These are phyloP conservation scores for Triplophysa bombifrons DNA, from an alignment of 2,797 vertebrate genomes.

Conservation along the genomic window DNA sequence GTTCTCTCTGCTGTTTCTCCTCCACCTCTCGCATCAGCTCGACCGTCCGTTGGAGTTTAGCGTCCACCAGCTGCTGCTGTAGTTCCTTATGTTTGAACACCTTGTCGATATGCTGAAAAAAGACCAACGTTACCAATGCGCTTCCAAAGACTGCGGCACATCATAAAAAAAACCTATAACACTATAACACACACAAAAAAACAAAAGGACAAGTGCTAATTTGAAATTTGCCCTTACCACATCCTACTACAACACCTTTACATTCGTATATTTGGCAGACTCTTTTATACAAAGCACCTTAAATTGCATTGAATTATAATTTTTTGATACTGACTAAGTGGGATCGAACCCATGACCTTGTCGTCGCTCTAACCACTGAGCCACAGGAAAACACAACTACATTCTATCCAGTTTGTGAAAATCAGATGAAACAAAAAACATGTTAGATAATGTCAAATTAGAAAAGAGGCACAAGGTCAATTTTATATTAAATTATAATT, in stretches of 20 bases:
- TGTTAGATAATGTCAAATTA: not conserved
- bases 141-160: not conserved
- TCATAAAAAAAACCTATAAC: too few relatives aligned
- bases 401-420: too few relatives aligned
- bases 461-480: not conserved
- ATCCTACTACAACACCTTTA: not conserved
- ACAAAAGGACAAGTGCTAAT: too few relatives aligned
- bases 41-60: constrained; percentile 94
- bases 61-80: constrained; percentile 95
- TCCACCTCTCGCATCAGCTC: constrained; percentile 97
- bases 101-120: constrained; percentile 93
- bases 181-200: too few relatives aligned
- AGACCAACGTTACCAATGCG: constrained; percentile 4
- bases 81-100: constrained; percentile 98
- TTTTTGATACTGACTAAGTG: too few relatives aligned
- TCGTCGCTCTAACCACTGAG: too few relatives aligned
- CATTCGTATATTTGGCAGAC: too few relatives aligned
- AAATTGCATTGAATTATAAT: too few relatives aligned
- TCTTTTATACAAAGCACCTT: too few relatives aligned
- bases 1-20: constrained; percentile 92
- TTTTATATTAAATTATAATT: not conserved
- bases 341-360: too few relatives aligned
- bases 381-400: not conserved
- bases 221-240: not conserved
- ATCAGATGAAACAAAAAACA: too few relatives aligned